A percentile compares a stretch with the other conserved stretches of the same genome.
Evolutionary conservation across 2,888 invertebrate genomes (phyloP).

Genomic region (Hetaerina titia): DNA sequence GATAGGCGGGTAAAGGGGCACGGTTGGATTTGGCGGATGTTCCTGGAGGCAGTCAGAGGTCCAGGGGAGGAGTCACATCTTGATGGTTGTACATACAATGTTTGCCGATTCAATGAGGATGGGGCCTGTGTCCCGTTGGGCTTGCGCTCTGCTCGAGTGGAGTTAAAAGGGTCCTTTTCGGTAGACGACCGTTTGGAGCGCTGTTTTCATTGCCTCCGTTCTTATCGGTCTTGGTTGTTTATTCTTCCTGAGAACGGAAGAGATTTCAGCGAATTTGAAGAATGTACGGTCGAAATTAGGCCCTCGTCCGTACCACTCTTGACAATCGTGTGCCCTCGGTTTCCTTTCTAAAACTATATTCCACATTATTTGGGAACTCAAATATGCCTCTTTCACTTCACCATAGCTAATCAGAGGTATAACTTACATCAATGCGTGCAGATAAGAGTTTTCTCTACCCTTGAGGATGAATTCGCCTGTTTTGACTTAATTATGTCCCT

Average conservation of each 20-base stretch:
- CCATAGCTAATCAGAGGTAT: no score
- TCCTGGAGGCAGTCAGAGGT: neutral
- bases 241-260: neutral
- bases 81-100: slow-evolving; percentile 45
- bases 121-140: slow-evolving; percentile 20
- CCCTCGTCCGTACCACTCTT: no score
- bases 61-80: slow-evolving; percentile 15
- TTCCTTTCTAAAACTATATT: no score
- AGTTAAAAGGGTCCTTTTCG: neutral
- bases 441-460: no score
- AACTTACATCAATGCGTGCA: no score
- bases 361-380: no score
- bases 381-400: no score
- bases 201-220: neutral
- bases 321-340: no score
- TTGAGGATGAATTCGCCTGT: no score
- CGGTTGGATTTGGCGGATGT: neutral
- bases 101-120: slow-evolving; percentile 54
- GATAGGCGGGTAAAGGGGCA: neutral
- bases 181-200: neutral
- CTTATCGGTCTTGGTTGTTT: neutral
- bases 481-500: no score
- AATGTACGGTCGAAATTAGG: no score
- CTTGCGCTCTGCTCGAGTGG: slow-evolving; percentile 38
- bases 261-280: neutral